phyloP scores from a whole-genome alignment of 2,888 invertebrate species.

The Drosophila niveifrons region DNA sequence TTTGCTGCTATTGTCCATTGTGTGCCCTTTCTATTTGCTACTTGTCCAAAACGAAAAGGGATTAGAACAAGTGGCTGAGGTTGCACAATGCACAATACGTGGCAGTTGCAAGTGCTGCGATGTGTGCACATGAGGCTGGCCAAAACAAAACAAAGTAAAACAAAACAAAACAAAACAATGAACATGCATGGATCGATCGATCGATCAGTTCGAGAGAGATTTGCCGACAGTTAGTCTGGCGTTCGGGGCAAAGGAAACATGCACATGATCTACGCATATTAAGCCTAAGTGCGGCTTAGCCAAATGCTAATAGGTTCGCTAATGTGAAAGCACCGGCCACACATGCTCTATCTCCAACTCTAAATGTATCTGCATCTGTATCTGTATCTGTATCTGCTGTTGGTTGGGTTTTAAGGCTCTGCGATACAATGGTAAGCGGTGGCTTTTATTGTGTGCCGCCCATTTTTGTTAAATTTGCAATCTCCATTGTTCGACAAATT shows the following conservation, averaged over 20 bases:
- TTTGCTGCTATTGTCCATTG: constrained; percentile 30
- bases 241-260: not conserved
- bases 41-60: constrained; percentile 24
- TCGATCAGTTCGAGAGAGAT: constrained; percentile 52
- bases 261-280: constrained; percentile 53
- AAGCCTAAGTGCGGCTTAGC: constrained; percentile 72
- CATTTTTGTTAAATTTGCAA: constrained; percentile 21
- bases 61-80: constrained; percentile 67
- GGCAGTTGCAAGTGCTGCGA: constrained; percentile 41
- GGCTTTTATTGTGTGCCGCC: constrained; percentile 74
- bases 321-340: constrained; percentile 66
- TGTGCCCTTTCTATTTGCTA: not conserved
- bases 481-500: constrained; percentile 66
- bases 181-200: constrained; percentile 70
- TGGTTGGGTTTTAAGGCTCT: constrained; percentile 1
- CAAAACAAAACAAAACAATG: constrained; percentile 72
- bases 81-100: constrained; percentile 63
- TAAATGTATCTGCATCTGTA: not conserved
- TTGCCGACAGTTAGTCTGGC: constrained; percentile 61
- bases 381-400: constrained; percentile 29
- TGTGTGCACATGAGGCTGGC: not conserved
- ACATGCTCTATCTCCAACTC: constrained; percentile 27
- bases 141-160: constrained; percentile 71
- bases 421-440: constrained; percentile 45
- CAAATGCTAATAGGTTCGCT: constrained; percentile 73